Base-by-base conservation (phyloP, 2,113 vertebrate species). In the Octodon degus region DNA sequence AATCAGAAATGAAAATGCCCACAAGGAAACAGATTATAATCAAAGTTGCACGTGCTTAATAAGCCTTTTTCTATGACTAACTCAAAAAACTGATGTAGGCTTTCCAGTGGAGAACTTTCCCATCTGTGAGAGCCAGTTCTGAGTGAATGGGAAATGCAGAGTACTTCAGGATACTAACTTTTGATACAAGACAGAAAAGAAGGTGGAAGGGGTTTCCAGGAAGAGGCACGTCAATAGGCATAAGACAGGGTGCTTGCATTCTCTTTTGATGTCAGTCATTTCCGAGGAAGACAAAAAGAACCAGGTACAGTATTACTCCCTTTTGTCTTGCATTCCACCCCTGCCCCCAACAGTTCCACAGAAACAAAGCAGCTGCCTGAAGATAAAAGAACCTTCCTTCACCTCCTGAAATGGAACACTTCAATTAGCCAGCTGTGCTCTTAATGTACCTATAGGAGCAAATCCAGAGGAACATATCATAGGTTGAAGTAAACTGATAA, bases 21-120 rank as follows among this genome's bases (percentile, higher is more conserved):
- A 79, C 47, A 79, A 86, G 17, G 74, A 93, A 93, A 77, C 65
- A 96, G 85, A 89, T 13, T 65, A 27, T 86, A 79, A 93, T 85
- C 40, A 81, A 70, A 79, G 85, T 47, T 24, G 20, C 40, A 67
- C 90, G 91, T 95, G 11, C n/a, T 60, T 37, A 86, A 34, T 79
- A 91, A 82, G 67, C 34, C 60, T 20, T 9, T 27, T 87, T 92
- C 58, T 82, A 65, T 62, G 90, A 94, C 32, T 62, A 84, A 89
- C 53, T 90, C 4, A 72, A n/a, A 86, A 81, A 47, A 70, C 60
- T 37, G n/a, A 79, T 74, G 55, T 5, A 17, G 40, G 32, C 5
- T 81, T 37, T 68, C 74, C 81, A 60, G 0, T 17, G 14, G 67
- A 17, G 13, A 72, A 0, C 34, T 62, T 80, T n/a, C 37, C 67